Conservation (phyloP, 2,797 vertebrate species). For the Parambassis ranga region DNA sequence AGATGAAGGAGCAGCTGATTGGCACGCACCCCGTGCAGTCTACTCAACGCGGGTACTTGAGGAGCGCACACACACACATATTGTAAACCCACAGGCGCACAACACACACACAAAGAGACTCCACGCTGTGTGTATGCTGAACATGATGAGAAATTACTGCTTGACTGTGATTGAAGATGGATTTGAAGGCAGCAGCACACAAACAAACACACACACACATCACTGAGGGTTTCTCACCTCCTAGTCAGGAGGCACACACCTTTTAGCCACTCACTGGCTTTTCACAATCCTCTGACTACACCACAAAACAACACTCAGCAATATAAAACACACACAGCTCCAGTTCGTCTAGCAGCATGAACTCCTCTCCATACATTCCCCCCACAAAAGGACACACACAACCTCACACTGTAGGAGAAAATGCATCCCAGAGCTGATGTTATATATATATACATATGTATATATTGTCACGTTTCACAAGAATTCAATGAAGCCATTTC, state of each 20-base stretch:
- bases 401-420: neutral
- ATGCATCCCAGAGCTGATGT: constrained; percentile 1
- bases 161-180: constrained; percentile 16
- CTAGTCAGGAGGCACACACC: constrained; percentile 21
- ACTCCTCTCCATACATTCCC: constrained; percentile 18
- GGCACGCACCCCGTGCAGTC: constrained; percentile 42
- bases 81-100: constrained; percentile 12
- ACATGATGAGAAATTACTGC: constrained; percentile 22
- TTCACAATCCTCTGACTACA: constrained; percentile 35
- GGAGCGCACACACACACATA: constrained; percentile 29
- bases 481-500: constrained; percentile 7
- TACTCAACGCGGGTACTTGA: constrained; percentile 32
- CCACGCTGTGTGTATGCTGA: constrained; percentile 28
- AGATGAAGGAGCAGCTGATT: constrained; percentile 56
- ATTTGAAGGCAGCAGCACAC: neutral
- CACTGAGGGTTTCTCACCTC: neutral
- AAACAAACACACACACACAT: neutral
- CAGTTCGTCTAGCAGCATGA: constrained; percentile 24
- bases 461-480: neutral
- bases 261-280: constrained; percentile 24
- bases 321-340: constrained; percentile 47
- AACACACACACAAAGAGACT: neutral
- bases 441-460: neutral
- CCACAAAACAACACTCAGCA: constrained; percentile 18
- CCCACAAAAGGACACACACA: neutral